These are phyloP conservation scores for Hydrochoerus hydrochaeris DNA, from an alignment of 2,113 vertebrate genomes.

Conservation along the genomic window DNA sequence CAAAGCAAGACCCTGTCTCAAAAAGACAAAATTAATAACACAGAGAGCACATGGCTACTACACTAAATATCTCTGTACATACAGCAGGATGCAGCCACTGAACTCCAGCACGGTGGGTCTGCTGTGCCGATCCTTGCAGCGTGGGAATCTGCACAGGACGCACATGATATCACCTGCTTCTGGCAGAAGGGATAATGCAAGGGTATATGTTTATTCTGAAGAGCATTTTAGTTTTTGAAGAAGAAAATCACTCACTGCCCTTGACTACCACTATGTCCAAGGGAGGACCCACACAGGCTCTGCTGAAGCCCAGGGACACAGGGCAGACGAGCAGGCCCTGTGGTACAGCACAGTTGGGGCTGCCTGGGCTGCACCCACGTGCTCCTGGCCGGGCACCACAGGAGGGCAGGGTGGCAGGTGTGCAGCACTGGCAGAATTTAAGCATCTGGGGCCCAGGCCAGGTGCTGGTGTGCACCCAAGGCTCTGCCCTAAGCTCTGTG, in stretches of 20 bases:
- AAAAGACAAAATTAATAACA: too few relatives aligned
- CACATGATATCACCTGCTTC: background rate
- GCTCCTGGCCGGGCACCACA: background rate
- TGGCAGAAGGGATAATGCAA: background rate
- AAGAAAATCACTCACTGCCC: background rate
- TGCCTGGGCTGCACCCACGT: background rate
- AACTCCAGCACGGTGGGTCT: background rate
- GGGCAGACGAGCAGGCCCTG: background rate
- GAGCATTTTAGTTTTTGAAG: background rate
- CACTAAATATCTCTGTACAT: background rate
- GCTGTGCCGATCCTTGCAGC: rapidly evolving
- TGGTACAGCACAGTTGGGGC: background rate
- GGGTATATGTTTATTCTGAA: background rate
- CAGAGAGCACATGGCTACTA: background rate
- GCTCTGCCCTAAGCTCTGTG: background rate
- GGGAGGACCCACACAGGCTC: background rate
- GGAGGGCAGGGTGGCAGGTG: background rate
- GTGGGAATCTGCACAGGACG: background rate
- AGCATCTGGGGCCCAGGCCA: background rate
- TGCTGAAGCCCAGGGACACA: background rate
- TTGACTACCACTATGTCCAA: background rate
- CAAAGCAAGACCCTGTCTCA: too few relatives aligned
- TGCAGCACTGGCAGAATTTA: background rate
- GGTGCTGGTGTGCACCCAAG: background rate
- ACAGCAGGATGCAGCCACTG: background rate